phyloP scores from a whole-genome alignment of 2,113 vertebrate genomes.

The Apistogramma diplotaenia region DNA sequence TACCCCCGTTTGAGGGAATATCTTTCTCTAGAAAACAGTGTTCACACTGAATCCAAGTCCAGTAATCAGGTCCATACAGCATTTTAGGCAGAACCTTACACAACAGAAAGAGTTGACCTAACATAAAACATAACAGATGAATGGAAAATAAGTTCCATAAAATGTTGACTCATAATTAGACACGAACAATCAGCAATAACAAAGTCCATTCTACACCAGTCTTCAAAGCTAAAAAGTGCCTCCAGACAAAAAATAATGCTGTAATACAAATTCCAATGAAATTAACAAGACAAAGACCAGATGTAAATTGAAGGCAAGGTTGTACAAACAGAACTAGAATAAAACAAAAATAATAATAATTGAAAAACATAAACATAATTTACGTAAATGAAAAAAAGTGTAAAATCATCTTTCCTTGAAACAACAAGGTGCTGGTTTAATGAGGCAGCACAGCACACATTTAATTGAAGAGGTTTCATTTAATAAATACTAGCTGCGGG shows the following conservation, averaged over 20 bases:
- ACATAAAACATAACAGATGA: not conserved
- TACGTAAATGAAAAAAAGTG: not conserved
- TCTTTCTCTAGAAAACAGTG: too few relatives aligned
- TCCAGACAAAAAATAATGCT: not conserved
- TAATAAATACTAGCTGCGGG: not conserved
- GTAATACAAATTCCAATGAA: not conserved
- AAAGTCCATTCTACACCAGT: constrained; percentile 13
- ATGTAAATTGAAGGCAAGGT: not conserved
- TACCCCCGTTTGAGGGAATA: too few relatives aligned
- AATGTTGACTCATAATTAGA: not conserved
- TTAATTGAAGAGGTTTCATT: constrained; percentile 29
- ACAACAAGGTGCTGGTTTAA: constrained; percentile 16
- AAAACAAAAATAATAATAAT: not conserved
- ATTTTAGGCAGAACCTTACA: not conserved
- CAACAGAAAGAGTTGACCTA: not conserved
- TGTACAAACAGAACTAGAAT: not conserved
- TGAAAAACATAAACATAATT: not conserved
- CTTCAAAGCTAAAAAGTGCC: not conserved
- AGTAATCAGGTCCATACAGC: not conserved
- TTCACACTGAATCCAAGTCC: not conserved
- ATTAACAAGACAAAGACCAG: not conserved
- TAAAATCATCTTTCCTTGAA: not conserved
- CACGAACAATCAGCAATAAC: not conserved
- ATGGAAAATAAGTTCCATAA: not conserved
- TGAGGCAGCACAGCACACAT: not conserved